Percentiles rank a stretch among this genome's conserved stretches.
phyloP scores from a whole-genome alignment of 2,888 invertebrate species.

The Cyclophora albipunctata region DNA sequence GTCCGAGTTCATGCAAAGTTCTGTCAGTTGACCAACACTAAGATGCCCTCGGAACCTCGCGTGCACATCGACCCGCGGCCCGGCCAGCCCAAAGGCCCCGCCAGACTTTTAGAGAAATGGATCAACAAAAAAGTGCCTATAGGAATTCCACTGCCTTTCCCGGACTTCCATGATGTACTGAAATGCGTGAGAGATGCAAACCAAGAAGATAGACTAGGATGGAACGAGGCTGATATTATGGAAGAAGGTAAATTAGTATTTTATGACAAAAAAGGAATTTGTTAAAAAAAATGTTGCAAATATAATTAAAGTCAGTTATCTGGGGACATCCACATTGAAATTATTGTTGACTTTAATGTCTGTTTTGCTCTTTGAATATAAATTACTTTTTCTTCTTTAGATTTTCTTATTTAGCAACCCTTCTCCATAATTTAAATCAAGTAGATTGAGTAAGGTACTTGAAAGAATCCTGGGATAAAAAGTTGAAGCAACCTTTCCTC shows the following conservation, averaged over 20 bases:
- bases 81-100: constrained; percentile 56
- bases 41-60: constrained; percentile 62
- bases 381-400: too few species aligned
- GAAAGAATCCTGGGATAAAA: too few species aligned
- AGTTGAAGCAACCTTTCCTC: too few species aligned
- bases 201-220: constrained; percentile 51
- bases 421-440: too few species aligned
- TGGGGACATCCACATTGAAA: too few species aligned
- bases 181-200: constrained; percentile 59
- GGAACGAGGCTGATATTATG: constrained; percentile 60
- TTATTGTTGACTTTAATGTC: too few species aligned
- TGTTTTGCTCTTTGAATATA: too few species aligned
- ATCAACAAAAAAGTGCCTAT: constrained; percentile 61
- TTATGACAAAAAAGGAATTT: too few species aligned
- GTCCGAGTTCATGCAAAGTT: constrained; percentile 74
- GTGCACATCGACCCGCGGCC: constrained; percentile 49
- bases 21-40: constrained; percentile 77
- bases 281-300: too few species aligned
- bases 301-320: too few species aligned
- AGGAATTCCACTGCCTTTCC: constrained; percentile 61
- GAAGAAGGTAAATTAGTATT: constrained; percentile 50
- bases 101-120: constrained; percentile 54
- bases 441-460: too few species aligned
- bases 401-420: too few species aligned
- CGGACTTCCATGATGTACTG: constrained; percentile 73